Evolutionary conservation across 1,140 invertebrate genomes (phyloP).

Genomic region (Pseudomyrmex flavicornis): DNA sequence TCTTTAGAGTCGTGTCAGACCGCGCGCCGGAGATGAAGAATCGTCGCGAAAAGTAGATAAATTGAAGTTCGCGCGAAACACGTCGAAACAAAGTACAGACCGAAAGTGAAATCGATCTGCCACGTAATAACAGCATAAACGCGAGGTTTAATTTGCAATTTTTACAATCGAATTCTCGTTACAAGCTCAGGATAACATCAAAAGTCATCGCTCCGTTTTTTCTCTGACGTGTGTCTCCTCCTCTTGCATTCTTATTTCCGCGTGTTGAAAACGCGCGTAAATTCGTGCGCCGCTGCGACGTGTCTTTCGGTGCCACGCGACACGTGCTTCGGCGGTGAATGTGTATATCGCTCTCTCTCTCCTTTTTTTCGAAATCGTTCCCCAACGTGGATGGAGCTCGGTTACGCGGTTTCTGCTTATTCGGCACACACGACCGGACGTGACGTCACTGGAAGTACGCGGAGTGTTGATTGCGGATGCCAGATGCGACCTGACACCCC

Average conservation of each 20-base stretch:
- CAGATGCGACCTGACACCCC: slow-evolving; percentile 77
- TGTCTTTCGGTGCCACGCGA: slow-evolving; percentile 22
- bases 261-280: not conserved
- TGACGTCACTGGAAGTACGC: slow-evolving; percentile 74
- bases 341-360: slow-evolving; percentile 61
- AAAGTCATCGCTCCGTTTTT: not conserved
- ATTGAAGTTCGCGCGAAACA: too few relatives aligned
- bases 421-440: slow-evolving; percentile 75
- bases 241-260: not conserved
- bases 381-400: slow-evolving; percentile 64
- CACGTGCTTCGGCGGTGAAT: slow-evolving; percentile 56
- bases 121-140: too few relatives aligned
- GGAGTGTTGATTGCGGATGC: slow-evolving; percentile 72
- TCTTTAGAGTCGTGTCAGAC: too few relatives aligned
- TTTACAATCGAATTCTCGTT: too few relatives aligned
- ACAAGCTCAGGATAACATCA: too few relatives aligned
- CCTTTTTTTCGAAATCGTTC: slow-evolving; percentile 67
- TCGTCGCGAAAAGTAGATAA: too few relatives aligned
- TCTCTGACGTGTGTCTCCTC: not conserved
- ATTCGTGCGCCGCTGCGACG: not conserved
- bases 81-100: too few relatives aligned
- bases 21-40: too few relatives aligned
- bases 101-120: too few relatives aligned
- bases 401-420: slow-evolving; percentile 78
- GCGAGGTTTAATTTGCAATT: too few relatives aligned